phyloP scores from a whole-genome alignment of 2,113 vertebrate genomes.

The Heliornis fulica region DNA sequence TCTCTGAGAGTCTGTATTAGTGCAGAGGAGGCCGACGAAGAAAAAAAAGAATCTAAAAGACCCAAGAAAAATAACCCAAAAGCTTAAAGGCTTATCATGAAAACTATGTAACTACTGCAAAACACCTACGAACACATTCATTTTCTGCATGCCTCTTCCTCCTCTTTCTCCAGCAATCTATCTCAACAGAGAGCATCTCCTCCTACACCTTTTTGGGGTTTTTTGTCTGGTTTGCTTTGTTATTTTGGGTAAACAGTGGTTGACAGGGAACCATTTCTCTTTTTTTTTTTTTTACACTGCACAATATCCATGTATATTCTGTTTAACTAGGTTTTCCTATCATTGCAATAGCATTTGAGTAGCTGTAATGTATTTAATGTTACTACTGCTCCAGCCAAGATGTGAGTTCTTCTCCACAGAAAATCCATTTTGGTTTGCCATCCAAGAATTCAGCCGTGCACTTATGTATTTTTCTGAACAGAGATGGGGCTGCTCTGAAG shows the following conservation, averaged over 20 bases:
- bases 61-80: conserved; percentile 45
- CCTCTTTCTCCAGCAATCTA: background rate
- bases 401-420: background rate
- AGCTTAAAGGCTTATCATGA: conserved; percentile 56
- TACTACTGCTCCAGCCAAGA: background rate
- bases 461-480: background rate
- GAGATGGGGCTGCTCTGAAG: background rate
- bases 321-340: background rate
- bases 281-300: background rate
- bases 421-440: accelerated
- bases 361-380: background rate
- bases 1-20: conserved; percentile 28
- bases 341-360: background rate
- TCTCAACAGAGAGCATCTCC: background rate
- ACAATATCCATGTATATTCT: accelerated
- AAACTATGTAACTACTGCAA: conserved; percentile 13
- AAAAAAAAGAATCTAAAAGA: background rate
- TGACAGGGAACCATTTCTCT: background rate
- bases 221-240: background rate
- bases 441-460: background rate
- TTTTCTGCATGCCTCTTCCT: background rate
- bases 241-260: background rate
- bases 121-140: background rate
- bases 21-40: background rate
- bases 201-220: accelerated